A percentile compares a stretch with the other conserved stretches of the same genome.
Conservation (phyloP, 2,797 vertebrate genomes). For the Acanthurus tractus region DNA sequence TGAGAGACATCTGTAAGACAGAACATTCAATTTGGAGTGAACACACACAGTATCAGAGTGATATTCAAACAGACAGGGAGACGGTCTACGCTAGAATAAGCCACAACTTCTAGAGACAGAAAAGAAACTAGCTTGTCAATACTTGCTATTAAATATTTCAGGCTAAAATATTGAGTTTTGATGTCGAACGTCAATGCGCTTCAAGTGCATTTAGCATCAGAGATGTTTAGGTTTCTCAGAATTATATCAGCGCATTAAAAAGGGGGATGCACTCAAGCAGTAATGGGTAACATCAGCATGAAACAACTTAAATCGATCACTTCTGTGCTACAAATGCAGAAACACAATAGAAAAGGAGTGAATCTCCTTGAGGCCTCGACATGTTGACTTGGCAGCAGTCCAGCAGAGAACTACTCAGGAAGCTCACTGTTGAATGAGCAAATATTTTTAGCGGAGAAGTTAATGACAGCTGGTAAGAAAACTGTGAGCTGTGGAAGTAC, state of each 20-base stretch:
- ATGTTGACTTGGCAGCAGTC: slow-evolving; percentile 30
- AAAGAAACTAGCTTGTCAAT: not conserved
- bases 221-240: not conserved
- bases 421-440: slow-evolving; percentile 46
- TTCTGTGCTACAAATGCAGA: slow-evolving; percentile 7
- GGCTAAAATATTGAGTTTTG: too few species aligned
- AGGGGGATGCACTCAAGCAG: not conserved
- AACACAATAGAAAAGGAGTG: slow-evolving; percentile 12
- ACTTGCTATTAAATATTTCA: not conserved
- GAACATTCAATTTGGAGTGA: slow-evolving; percentile 27
- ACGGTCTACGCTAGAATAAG: not conserved
- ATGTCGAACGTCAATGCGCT: too few species aligned
- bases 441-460: slow-evolving; percentile 53
- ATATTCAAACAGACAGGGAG: slow-evolving; percentile 15
- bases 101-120: slow-evolving; percentile 2
- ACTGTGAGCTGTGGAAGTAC: slow-evolving; percentile 40
- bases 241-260: not conserved
- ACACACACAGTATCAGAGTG: slow-evolving; percentile 10
- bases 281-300: not conserved
- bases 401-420: slow-evolving; percentile 40
- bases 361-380: slow-evolving; percentile 3
- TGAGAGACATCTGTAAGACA: slow-evolving; percentile 36
- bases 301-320: slow-evolving; percentile 6
- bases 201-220: not conserved
- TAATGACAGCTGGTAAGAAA: slow-evolving; percentile 49